Evolutionary conservation across 2,888 invertebrate species (phyloP), one percentile per base, ranked within the genome.

Genomic region (Hermaeophaga mercurialis): DNA sequence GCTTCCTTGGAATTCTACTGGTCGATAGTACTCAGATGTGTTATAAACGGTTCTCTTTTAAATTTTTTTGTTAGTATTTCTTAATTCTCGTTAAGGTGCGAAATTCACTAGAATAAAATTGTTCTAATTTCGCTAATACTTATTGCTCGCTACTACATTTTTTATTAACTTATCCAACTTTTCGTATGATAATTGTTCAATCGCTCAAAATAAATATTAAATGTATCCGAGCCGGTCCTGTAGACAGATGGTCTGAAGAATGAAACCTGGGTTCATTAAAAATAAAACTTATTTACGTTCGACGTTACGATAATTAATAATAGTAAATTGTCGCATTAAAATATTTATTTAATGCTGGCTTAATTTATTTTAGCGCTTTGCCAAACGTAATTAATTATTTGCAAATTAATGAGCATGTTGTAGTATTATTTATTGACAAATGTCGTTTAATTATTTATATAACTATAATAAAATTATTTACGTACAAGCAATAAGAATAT

Each of bases 321-420:
- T 45, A 48, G 52, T 48, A 52, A 49, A 59, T 59, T 56, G 48
- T 52, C 56, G 44, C 44, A 53, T 59, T 56, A 56, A 53, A 59
- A 54, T 59, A 59, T 56, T 53, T 56, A 59, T 49, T 53, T 56
- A 39, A 48, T 43, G 45, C 19, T 24, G 14, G 53, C 31, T 59
- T 50, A 56, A 59, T 59, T 53, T 46, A 45, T 44, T 53, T 53
- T 22, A 39, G 19, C 39, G 39, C 39, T 39, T 39, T 39, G 39
- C 22, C 15, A 19, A 19, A 5, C 39, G 39, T 39, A 39, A 39
- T 39, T 39, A 39, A 39, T 39, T 39, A 39, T 39, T 39, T 39
- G 8, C 3, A 19, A 39, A 19, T 39, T 39, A 39, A 39, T 12
- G 39, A 19, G 11, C 22, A 12, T 39, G 18, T 39, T 39, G 19